A percentile compares a stretch with the other conserved stretches of the same genome.
These are phyloP conservation scores for Sebastolobus altivelis DNA, from an alignment of 2,797 vertebrate genomes.

Conservation along the genomic window DNA sequence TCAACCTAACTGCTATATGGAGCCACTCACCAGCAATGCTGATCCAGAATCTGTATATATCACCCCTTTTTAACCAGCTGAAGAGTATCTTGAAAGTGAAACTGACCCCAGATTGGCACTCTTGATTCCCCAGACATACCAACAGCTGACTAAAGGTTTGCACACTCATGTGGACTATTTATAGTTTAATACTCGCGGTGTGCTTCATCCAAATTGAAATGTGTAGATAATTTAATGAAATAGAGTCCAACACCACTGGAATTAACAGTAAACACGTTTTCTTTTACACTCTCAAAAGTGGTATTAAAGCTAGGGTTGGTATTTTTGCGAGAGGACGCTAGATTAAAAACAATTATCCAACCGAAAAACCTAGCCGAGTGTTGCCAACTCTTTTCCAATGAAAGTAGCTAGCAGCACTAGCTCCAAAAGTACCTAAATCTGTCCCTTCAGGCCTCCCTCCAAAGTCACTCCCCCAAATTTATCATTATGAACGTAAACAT, in stretches of 20 bases:
- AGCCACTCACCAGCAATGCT: conserved; percentile 3
- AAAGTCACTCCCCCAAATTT: too few relatives aligned
- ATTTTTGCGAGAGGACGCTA: neutral
- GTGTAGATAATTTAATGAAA: conserved; percentile 17
- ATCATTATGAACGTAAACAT: too few relatives aligned
- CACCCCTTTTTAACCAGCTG: neutral
- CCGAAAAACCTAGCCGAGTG: too few relatives aligned
- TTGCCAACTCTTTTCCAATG: too few relatives aligned
- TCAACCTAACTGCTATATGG: neutral
- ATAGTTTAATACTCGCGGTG: conserved; percentile 28
- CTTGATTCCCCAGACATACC: conserved; percentile 11
- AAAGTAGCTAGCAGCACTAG: too few relatives aligned
- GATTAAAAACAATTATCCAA: neutral
- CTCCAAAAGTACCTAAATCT: too few relatives aligned
- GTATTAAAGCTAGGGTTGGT: neutral
- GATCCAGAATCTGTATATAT: conserved; percentile 22
- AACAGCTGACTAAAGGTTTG: conserved; percentile 10
- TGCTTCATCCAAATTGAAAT: conserved; percentile 16
- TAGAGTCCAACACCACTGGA: conserved; percentile 18
- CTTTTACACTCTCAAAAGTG: conserved; percentile 28
- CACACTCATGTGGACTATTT: conserved; percentile 4
- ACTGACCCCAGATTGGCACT: conserved; percentile 31
- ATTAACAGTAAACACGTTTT: conserved; percentile 46
- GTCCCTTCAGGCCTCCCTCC: too few relatives aligned
- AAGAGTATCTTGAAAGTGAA: conserved; percentile 10